Evolutionary conservation across 2,888 invertebrate species (phyloP).

Genomic region (Andrena minutula): DNA sequence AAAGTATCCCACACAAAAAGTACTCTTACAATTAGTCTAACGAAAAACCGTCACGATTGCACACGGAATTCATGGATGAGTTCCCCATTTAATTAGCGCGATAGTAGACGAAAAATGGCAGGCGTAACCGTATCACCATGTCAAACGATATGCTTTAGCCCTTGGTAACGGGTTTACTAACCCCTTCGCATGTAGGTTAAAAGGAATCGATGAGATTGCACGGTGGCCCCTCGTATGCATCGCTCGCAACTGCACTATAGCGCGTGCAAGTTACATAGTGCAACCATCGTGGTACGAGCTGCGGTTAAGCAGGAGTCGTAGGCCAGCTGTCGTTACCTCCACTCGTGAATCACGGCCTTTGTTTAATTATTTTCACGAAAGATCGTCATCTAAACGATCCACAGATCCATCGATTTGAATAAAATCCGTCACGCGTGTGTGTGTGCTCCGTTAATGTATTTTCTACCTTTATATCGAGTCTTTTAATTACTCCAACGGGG

Average conservation of each 20-base stretch:
- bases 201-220: slow-evolving; percentile 76
- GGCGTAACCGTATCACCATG: not conserved
- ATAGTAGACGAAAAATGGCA: not conserved
- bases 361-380: slow-evolving; percentile 27
- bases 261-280: slow-evolving; percentile 5
- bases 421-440: not conserved
- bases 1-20: no score
- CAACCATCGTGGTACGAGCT: slow-evolving; percentile 47
- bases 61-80: not conserved
- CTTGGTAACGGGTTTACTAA: slow-evolving; percentile 77
- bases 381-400: not conserved
- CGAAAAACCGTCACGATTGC: not conserved
- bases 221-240: slow-evolving; percentile 55
- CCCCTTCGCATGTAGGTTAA: slow-evolving; percentile 76
- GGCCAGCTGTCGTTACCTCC: slow-evolving; percentile 22
- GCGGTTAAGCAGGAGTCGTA: slow-evolving; percentile 54
- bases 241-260: slow-evolving; percentile 35
- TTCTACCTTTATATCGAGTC: not conserved
- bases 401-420: not conserved
- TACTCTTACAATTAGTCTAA: not conserved
- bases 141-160: slow-evolving; percentile 48
- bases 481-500: not conserved
- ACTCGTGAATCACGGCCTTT: slow-evolving; percentile 22
- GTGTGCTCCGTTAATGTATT: not conserved
- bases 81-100: not conserved